phyloP scores from a whole-genome alignment of 64 coral and sea anemone species.

The Montipora foliosa region DNA sequence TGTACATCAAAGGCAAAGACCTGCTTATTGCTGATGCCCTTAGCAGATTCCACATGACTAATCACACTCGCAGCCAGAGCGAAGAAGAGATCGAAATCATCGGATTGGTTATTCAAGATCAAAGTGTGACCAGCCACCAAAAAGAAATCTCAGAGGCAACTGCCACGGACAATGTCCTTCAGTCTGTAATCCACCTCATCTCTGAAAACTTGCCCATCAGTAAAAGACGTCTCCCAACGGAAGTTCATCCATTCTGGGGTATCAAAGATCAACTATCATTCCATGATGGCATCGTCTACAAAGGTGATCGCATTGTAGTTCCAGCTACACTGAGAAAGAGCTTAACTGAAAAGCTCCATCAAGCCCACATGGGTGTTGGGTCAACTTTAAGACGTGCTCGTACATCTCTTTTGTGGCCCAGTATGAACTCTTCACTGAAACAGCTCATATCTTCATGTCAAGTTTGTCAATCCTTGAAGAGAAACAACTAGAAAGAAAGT shows the following conservation, averaged over 20 bases:
- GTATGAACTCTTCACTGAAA: too few relatives aligned
- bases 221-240: not conserved
- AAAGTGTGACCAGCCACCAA: slow-evolving; percentile 13
- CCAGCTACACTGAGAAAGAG: slow-evolving; percentile 8
- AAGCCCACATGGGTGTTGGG: slow-evolving; percentile 20
- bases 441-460: too few relatives aligned
- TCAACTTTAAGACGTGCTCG: not conserved
- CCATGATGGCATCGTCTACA: not conserved
- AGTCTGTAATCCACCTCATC: slow-evolving; percentile 15
- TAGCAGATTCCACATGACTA: not conserved
- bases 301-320: slow-evolving; percentile 4
- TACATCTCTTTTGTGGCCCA: not conserved
- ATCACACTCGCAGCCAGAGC: not conserved
- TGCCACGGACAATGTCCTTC: not conserved
- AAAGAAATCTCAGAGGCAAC: slow-evolving; percentile 15
- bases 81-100: slow-evolving; percentile 25
- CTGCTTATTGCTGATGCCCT: slow-evolving; percentile 34
- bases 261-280: too few relatives aligned
- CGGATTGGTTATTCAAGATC: slow-evolving; percentile 4
- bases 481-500: too few relatives aligned
- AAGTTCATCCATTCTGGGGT: not conserved
- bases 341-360: slow-evolving; percentile 26
- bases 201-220: not conserved
- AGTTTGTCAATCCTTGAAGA: too few relatives aligned
- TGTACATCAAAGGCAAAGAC: slow-evolving; percentile 41